Conservation (phyloP, 2,888 invertebrate genomes). For the Hemicrepidius hirtus region DNA sequence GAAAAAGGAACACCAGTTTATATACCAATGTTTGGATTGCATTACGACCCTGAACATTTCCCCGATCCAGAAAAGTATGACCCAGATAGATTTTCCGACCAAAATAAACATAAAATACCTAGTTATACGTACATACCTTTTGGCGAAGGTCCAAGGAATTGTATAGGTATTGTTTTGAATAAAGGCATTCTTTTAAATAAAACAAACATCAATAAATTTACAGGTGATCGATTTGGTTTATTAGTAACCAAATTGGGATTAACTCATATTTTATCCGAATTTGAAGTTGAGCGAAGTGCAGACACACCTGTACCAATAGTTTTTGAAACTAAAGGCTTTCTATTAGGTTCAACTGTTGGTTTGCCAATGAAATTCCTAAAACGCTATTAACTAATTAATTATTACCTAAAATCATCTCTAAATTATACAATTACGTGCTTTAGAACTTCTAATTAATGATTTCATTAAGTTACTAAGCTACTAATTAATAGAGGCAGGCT, state of each 20-base stretch:
- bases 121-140: constrained; percentile 38
- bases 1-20: constrained; percentile 67
- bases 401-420: no score
- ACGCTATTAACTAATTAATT: no score
- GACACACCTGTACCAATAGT: constrained; percentile 45
- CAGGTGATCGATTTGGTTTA: constrained; percentile 56
- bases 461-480: no score
- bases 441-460: no score
- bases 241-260: constrained; percentile 53
- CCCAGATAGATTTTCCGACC: constrained; percentile 68
- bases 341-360: constrained; percentile 2
- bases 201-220: not conserved
- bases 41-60: constrained; percentile 66
- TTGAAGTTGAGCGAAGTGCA: constrained; percentile 41
- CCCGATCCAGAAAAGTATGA: constrained; percentile 68
- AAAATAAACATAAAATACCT: constrained; percentile 44
- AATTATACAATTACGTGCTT: no score
- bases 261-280: constrained; percentile 48
- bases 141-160: constrained; percentile 45
- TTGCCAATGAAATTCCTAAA: no score
- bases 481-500: no score
- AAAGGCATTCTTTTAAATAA: no score
- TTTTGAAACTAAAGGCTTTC: constrained; percentile 24
- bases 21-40: constrained; percentile 66
- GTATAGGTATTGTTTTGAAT: constrained; percentile 36